Percentiles rank a stretch among this genome's conserved stretches.
Conservation (phyloP, 2,888 invertebrate species). For the Charanyca ferruginea region DNA sequence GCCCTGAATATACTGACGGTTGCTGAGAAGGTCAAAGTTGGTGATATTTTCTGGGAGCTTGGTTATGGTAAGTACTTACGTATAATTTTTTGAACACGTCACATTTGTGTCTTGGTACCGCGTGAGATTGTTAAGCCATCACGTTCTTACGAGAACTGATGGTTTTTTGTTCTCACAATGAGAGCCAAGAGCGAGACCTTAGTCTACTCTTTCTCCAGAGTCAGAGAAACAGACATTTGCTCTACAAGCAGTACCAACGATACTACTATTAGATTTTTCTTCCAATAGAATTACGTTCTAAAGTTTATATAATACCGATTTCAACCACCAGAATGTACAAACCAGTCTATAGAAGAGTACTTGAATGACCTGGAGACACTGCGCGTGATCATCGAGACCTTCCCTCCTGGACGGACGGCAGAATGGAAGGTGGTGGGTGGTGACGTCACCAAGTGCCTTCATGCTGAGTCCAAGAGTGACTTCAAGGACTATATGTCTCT, state of each 20-base stretch:
- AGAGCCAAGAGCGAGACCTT: too few relatives aligned
- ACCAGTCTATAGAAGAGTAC: constrained; percentile 91
- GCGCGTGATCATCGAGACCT: constrained; percentile 92
- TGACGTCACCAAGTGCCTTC: constrained; percentile 90
- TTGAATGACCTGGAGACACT: constrained; percentile 92
- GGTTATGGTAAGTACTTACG: constrained; percentile 91
- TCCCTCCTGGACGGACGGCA: constrained; percentile 87
- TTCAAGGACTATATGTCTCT: constrained; percentile 90
- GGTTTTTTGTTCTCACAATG: too few relatives aligned
- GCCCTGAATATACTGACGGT: constrained; percentile 93
- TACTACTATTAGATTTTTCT: too few relatives aligned
- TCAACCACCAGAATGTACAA: constrained; percentile 84
- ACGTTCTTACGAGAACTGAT: too few relatives aligned
- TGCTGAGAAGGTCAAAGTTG: constrained; percentile 92
- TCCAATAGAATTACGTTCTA: too few relatives aligned
- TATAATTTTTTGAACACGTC: too few relatives aligned
- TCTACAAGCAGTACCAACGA: too few relatives aligned
- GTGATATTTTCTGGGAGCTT: constrained; percentile 94
- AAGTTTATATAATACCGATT: neutral
- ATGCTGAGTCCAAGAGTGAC: constrained; percentile 89
- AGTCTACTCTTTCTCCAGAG: too few relatives aligned
- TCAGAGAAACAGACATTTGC: too few relatives aligned
- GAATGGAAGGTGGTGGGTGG: constrained; percentile 92
- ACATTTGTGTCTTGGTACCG: too few relatives aligned
- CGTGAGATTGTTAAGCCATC: too few relatives aligned